Base-by-base conservation (phyloP, 1,140 invertebrate species). In the Drosophila navojoa region DNA sequence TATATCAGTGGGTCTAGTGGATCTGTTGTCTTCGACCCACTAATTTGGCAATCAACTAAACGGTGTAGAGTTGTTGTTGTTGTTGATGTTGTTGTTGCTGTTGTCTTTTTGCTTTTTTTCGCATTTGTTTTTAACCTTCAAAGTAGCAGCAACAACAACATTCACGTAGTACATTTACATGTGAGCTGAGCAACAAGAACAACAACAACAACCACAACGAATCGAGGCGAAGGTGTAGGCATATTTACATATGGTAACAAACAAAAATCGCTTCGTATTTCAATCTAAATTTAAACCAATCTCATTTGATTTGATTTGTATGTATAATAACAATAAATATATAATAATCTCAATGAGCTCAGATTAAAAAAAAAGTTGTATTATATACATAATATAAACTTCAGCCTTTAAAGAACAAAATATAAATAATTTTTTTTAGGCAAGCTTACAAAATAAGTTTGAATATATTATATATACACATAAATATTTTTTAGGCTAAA, bases 21-120 rank as follows among this genome's bases (percentile, higher is more conserved):
- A 69, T 69, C 62, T 55, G 58, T 64, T 64, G 70, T 67, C 52
- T 69, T 61, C 62, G 76, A 49, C 55, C 66, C 69, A 79, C 73
- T 80, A 75, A 77, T 77, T 76, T 77, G 64, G 71, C 76, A 60
- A 70, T 77, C 55, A 66, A 63, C 42, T 62, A 73, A 67, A 74
- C 76, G 49, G 13, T 16, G 10, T 44, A 11, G 19, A 13, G 3
- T n/a, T 40, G 11, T 27, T 53, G 67, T 77, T 68, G 68, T 42
- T 53, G 11, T n/a, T 44, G 42, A 15, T 44, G 40, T 6, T 44
- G 40, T 15, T 44, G 40, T 13, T 44, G 32, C 47, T 40, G 54
- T 25, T 67, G 40, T 57, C 16, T 59, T 70, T 45, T 55, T 47
- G 1, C 45, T 19, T 42, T 55, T 45, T 45, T 45, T 16, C 16